phyloP scores from a whole-genome alignment of 2,888 invertebrate genomes.

The Volucella inanis region DNA sequence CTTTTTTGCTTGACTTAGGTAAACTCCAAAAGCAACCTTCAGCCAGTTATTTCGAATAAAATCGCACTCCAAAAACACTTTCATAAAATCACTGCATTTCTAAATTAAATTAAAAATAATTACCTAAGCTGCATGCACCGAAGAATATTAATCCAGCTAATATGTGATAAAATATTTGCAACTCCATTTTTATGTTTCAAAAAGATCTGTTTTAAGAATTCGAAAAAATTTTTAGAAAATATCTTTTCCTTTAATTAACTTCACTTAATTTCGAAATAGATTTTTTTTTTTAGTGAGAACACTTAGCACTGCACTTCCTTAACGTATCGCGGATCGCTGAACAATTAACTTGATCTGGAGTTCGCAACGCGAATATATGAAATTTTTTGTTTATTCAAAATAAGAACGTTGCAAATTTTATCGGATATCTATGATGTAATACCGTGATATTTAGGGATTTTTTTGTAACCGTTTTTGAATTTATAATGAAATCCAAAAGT shows the following conservation, averaged over 20 bases:
- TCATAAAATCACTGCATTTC: not conserved
- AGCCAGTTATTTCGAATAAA: too few relatives aligned
- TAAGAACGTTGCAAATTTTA: conserved; percentile 33
- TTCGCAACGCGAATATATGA: conserved; percentile 53
- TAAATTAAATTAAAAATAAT: conserved; percentile 14
- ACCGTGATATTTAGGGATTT: conserved; percentile 7
- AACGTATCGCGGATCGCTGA: conserved; percentile 45
- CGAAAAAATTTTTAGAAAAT: not conserved
- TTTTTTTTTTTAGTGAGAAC: conserved; percentile 15
- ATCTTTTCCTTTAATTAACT: conserved; percentile 26
- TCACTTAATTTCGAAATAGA: conserved; percentile 12
- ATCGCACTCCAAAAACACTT: not conserved
- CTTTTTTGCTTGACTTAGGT: too few relatives aligned
- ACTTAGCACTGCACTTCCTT: conserved; percentile 36
- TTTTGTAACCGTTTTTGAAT: conserved; percentile 17
- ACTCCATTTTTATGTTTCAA: conserved; percentile 47
- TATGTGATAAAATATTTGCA: conserved; percentile 38
- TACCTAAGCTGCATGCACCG: conserved; percentile 57
- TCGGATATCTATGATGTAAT: conserved; percentile 50
- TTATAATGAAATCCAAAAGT: conserved; percentile 15
- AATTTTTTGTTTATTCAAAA: conserved; percentile 17
- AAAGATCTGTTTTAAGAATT: conserved; percentile 20
- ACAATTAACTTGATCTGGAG: conserved; percentile 45
- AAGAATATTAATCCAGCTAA: conserved; percentile 60
- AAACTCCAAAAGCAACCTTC: too few relatives aligned